Conservation (phyloP, 2,113 vertebrate species). For the Shinisaurus crocodilurus region DNA sequence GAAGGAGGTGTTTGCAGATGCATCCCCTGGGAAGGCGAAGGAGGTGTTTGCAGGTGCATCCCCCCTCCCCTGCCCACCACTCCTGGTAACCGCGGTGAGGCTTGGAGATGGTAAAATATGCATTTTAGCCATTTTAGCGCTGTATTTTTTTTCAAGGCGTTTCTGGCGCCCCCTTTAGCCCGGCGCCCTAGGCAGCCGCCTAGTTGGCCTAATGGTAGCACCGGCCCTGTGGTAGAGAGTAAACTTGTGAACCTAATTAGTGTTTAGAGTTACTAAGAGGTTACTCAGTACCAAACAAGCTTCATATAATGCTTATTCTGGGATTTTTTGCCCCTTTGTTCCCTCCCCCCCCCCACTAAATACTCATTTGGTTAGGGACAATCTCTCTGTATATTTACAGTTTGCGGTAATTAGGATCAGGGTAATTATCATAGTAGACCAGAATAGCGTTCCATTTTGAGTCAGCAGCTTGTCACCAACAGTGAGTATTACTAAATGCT, state of each 20-base stretch:
- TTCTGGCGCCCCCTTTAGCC: no score
- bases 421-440: not conserved
- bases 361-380: not conserved
- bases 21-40: no score
- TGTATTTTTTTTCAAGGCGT: no score
- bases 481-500: not conserved
- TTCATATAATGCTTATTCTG: not conserved
- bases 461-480: not conserved
- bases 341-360: not conserved
- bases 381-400: not conserved
- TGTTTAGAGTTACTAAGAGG: not conserved
- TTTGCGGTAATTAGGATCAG: constrained; percentile 2
- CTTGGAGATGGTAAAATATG: no score
- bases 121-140: no score
- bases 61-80: no score
- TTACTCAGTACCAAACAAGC: not conserved
- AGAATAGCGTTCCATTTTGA: constrained; percentile 6
- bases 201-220: no score
- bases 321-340: not conserved
- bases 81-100: no score
- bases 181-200: no score
- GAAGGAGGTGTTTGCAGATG: no score
- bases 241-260: not conserved
- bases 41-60: no score
- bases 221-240: not conserved